Evolutionary conservation across 1,140 invertebrate genomes (phyloP), one percentile per base, ranked within the genome.

Genomic region (Campoletis sonorensis): DNA sequence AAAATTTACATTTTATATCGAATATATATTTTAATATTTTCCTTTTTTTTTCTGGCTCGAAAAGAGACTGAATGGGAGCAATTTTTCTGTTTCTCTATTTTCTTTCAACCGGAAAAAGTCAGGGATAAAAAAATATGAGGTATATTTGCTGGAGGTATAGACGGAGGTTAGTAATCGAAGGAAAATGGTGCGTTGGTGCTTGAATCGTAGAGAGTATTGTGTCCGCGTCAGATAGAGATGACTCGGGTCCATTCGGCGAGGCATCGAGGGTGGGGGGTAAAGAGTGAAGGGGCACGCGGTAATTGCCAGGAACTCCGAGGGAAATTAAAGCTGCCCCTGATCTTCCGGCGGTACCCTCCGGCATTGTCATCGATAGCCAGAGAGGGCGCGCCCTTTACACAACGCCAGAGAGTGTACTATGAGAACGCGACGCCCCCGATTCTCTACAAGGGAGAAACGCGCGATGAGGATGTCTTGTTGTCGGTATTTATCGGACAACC

Each of bases 241-340:
- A 85, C 88, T 91, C 90, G 85, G 49, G 49, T 75, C 45, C 49
- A 54, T 37, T 61, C 27, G 80, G 83, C 86, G 54, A 58, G 54
- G 18, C 54, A n/a, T 2, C 1, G 5, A n/a, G 5, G 18, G 4
- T 8, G 54, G 54, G 18, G 0, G 18, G 86, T 85, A 26, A 26
- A 86, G 40, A 11, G 40, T 13, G 40, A 8, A 33, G 82, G 73
- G 16, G 73, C 85, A 89, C 88, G 89, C 85, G 86, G 88, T 90
- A 91, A 91, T 91, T 91, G 88, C 89, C 87, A 91, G 89, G 89
- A 91, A 91, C 89, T 90, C 85, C 85, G 67, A n/a, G 90, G 90
- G 89, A 90, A 91, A 90, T 91, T 90, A 91, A 91, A 90, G 89
- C 89, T 91, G 87, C 86, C 87, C 51, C 87, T 86, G 86, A 81